Percentiles rank a stretch among this genome's conserved stretches.
phyloP scores from a whole-genome alignment of 2,113 vertebrate species.

The Alligator sinensis region DNA sequence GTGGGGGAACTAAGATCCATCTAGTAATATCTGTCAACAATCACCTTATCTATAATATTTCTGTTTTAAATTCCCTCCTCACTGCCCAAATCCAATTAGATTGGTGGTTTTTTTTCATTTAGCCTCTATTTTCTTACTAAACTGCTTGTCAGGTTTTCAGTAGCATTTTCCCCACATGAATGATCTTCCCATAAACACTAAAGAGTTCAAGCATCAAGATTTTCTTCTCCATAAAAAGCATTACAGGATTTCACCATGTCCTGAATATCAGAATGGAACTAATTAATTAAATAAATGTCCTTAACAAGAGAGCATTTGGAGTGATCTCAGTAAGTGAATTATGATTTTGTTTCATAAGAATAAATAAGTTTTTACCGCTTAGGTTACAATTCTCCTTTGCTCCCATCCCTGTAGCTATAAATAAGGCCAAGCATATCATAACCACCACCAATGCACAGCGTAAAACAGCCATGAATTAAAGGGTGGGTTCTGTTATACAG shows the following conservation, averaged over 20 bases:
- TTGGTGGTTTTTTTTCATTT: background rate
- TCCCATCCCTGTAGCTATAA: background rate
- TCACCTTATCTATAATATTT: background rate
- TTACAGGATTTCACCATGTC: background rate
- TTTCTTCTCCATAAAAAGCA: background rate
- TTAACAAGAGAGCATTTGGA: background rate
- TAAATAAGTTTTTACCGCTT: background rate
- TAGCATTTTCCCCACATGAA: background rate
- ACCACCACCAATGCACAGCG: background rate
- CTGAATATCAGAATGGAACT: background rate
- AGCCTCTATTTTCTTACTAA: background rate
- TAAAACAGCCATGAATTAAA: background rate
- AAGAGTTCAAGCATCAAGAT: background rate
- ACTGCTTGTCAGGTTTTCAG: background rate
- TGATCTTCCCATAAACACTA: background rate
- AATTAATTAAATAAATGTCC: background rate
- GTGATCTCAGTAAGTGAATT: background rate
- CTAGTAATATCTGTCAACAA: fast-evolving
- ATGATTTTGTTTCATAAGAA: background rate
- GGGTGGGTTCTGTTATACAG: background rate
- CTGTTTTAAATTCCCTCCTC: background rate
- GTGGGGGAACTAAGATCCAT: background rate
- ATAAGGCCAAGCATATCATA: background rate
- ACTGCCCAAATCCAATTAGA: background rate
- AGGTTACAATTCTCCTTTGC: background rate